These are phyloP conservation scores for Geococcyx californianus DNA, from an alignment of 2,113 vertebrate genomes.

Conservation along the genomic window DNA sequence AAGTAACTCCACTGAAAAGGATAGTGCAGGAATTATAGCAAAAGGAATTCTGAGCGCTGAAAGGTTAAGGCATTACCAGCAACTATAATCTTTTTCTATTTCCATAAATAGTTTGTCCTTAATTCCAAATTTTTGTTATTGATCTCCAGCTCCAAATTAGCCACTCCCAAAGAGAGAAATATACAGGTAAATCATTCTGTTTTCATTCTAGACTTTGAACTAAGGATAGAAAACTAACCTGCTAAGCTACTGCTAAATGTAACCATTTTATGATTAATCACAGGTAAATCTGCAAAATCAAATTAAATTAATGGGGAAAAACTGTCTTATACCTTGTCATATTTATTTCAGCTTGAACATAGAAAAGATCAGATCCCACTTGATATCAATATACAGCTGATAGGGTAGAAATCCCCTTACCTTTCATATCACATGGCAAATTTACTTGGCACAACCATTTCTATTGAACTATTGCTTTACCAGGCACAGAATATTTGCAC, in stretches of 20 bases:
- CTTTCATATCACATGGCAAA: background rate
- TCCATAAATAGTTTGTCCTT: background rate
- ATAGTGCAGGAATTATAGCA: background rate
- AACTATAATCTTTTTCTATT: background rate
- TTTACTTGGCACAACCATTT: background rate
- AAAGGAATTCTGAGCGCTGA: background rate
- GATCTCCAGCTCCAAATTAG: background rate
- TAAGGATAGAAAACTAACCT: background rate
- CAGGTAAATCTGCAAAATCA: background rate
- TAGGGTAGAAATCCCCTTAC: background rate
- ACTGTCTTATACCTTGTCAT: background rate
- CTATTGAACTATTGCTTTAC: background rate
- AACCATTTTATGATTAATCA: background rate
- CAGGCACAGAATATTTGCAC: background rate
- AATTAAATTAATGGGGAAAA: background rate
- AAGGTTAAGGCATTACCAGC: background rate
- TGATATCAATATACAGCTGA: background rate
- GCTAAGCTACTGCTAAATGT: background rate
- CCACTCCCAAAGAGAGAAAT: background rate
- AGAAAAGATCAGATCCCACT: background rate
- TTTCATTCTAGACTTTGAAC: background rate
- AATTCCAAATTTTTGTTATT: background rate
- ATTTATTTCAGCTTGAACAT: background rate
- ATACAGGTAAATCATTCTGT: background rate
- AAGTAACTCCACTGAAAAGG: background rate